Evolutionary conservation across 2,888 invertebrate genomes (phyloP), one percentile per base, ranked within the genome.

Genomic region (Nemoura dubitans): DNA sequence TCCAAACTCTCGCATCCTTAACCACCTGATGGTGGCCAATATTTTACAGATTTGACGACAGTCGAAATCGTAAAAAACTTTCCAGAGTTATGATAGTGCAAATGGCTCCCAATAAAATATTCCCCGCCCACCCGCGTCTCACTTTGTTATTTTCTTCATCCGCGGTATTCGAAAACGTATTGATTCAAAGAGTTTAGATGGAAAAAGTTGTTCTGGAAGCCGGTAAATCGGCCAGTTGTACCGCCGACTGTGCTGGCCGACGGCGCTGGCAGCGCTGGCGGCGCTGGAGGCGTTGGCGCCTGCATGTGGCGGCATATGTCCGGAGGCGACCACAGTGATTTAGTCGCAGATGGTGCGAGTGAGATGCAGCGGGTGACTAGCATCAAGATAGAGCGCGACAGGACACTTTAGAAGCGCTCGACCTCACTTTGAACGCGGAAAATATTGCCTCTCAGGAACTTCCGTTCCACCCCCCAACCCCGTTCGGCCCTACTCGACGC

Each of bases 361-460:
- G 84, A 59, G 76, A 59, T 14, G n/a, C 27, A 84, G 26, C 25
- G 59, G 16, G 10, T 84, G 84, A 84, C 84, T 59, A 5, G 29
- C 84, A 84, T 84, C 59, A 29, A 78, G 28, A 78, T 78, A 78
- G 78, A 78, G 78, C 7, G 78, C 5, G 26, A 78, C 28, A 28
- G 78, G 78, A 78, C 28, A 78, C 78, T 78, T 78, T 78, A 78
- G 78, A 78, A 78, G 42, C 59, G 21, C 84, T 27, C 86, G 86
- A 84, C 86, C 86, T 87, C 86, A 83, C 86, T 85, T 86, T 85
- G 85, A 87, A 85, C 86, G 77, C 80, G 77, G 85, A 86, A 87
- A 87, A 87, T 87, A 87, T 87, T 87, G 87, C 86, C 87, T 83
- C 86, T 85, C 86, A 85, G 87, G 86, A 86, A 86, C 83, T 87